Evolutionary conservation across 2,888 invertebrate species (phyloP).

Genomic region (Nephrocerus scutellatus): DNA sequence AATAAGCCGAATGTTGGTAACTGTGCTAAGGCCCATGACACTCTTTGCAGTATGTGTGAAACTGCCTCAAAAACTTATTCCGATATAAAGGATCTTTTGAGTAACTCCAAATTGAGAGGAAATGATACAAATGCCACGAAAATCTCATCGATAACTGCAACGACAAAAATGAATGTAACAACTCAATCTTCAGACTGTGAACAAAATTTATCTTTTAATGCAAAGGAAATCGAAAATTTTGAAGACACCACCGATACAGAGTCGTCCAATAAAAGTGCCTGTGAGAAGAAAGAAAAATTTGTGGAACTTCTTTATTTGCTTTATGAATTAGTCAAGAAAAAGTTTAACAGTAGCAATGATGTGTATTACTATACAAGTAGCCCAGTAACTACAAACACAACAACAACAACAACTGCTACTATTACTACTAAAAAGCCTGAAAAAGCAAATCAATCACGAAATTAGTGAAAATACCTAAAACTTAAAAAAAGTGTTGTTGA

Average conservation of each 20-base stretch:
- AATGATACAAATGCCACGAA: neutral
- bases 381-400: too few species aligned
- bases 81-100: neutral
- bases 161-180: too few species aligned
- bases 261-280: constrained; percentile 1
- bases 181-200: neutral
- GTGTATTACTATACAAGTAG: too few species aligned
- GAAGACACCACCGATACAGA: neutral
- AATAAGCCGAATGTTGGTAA: too few species aligned
- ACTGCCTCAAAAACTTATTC: constrained; percentile 1
- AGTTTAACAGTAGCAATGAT: too few species aligned
- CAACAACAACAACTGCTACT: too few species aligned
- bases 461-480: too few species aligned
- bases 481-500: too few species aligned
- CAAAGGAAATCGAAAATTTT: neutral
- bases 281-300: constrained; percentile 27
- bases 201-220: neutral
- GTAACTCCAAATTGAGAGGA: neutral
- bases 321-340: too few species aligned
- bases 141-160: neutral
- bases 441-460: too few species aligned
- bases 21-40: too few species aligned
- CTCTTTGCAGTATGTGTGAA: constrained; percentile 11
- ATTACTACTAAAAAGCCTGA: too few species aligned
- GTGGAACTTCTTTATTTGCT: constrained; percentile 34